Evolutionary conservation across 92 coral and sea anemone species (phyloP), one percentile per base, ranked within the genome.

Genomic region (Scolanthus callimorphus): DNA sequence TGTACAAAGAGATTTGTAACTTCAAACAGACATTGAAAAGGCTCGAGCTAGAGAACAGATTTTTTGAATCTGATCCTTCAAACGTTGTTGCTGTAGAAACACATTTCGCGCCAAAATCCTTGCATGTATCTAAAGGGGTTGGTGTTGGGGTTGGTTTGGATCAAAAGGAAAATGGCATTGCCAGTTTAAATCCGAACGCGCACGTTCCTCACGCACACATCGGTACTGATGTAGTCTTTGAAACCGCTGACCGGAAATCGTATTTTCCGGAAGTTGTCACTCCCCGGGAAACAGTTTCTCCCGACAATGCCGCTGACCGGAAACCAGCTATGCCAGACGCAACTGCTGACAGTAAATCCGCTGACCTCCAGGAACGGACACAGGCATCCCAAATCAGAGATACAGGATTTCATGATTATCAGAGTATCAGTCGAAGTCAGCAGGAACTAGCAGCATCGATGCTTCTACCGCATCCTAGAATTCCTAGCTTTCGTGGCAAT

Each of bases 361-460:
- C 41, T 15, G 15, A 6, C 8, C 41, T 4, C 4, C 9, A 48
- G 6, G 11, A 4, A 4, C 54, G 6, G 17, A 9, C 54, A n/a
- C 20, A 48, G 20, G 19, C 20, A 48, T 19, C 54, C 54, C 54
- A 17, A 48, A 38, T 9, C 45, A 9, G n/a, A n/a, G 45, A 38
- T 9, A 9, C 45, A 38, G 25, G 20, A 15, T 48, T 21, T 15
- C 54, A 8, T 15, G 19, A 34, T 34, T 34, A 34, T 34, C 41
- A 34, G 41, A 34, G 41, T 34, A 34, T 6, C 69, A 34, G 8
- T 34, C 41, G 41, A 34, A 34, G 41, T 34, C 41, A 81, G 41
- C 68, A 63, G 17, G 71, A 82, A 51, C 71, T 82, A 3, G 69
- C 82, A 6, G 78, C 79, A 2, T 81, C 83, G 20, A 76, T 61